Conservation (phyloP, 2,888 invertebrate species). For the Eurytoma californica region DNA sequence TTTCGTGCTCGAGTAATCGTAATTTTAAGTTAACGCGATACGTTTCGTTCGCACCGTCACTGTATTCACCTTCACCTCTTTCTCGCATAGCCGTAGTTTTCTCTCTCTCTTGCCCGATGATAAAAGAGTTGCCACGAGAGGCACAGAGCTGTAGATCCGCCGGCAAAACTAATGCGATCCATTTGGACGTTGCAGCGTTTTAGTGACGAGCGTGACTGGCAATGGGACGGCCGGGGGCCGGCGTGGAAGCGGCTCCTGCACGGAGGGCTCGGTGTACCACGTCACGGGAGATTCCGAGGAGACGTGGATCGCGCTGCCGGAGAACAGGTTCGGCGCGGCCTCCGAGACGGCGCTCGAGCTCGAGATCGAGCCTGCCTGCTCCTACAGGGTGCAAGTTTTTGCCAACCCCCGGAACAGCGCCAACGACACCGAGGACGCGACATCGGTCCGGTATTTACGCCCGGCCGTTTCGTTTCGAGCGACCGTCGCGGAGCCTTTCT, state of each 20-base stretch:
- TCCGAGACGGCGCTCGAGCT: conserved; percentile 60
- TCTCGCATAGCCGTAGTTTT: too few species aligned
- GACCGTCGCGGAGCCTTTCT: too few species aligned
- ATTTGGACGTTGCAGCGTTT: conserved; percentile 21
- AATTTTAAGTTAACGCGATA: too few species aligned
- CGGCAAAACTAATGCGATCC: too few species aligned
- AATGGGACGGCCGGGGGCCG: background rate
- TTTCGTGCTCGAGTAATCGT: too few species aligned
- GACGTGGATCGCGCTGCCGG: conserved; percentile 63
- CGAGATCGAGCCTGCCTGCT: conserved; percentile 65
- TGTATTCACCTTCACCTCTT: too few species aligned
- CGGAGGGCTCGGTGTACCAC: conserved; percentile 63
- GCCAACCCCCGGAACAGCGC: conserved; percentile 65
- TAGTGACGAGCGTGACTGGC: conserved; percentile 10
- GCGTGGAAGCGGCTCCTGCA: conserved; percentile 57
- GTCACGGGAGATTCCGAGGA: conserved; percentile 59
- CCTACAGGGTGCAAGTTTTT: conserved; percentile 66
- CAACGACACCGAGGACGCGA: background rate
- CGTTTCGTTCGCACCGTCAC: too few species aligned
- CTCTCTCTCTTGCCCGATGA: too few species aligned
- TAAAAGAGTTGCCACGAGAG: too few species aligned
- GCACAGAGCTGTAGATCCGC: too few species aligned
- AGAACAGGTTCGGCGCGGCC: conserved; percentile 56
- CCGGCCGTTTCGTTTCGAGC: background rate
- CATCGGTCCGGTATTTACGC: conserved; percentile 46